Evolutionary conservation across 2,113 vertebrate genomes (phyloP).

Genomic region (Andinoacara biseriatus): DNA sequence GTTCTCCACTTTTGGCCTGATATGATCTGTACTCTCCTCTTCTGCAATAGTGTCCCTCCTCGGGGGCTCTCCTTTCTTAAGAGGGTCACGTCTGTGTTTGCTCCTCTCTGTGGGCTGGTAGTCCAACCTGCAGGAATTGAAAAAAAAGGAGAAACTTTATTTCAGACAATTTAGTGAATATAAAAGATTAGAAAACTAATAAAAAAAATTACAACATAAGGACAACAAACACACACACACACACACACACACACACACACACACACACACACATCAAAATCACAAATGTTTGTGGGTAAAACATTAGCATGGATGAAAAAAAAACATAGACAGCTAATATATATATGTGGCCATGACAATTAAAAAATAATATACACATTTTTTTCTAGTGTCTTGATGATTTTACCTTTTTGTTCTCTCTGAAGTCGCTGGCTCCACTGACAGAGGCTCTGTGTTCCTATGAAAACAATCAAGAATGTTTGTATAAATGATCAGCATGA

Average conservation of each 20-base stretch:
- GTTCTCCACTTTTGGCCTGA: constrained; percentile 14
- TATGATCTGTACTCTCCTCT: constrained; percentile 10
- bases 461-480: not conserved
- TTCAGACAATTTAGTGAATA: not conserved
- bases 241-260: not conserved
- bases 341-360: not conserved
- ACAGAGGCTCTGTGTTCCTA: not conserved
- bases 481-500: not conserved
- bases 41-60: constrained; percentile 17
- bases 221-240: not conserved
- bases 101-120: constrained; percentile 14
- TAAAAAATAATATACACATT: not conserved
- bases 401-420: not conserved
- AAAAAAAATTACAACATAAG: not conserved
- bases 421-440: not conserved
- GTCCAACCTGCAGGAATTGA: constrained; percentile 42
- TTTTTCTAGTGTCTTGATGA: not conserved
- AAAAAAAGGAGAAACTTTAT: not conserved
- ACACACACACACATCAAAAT: too few species aligned
- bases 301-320: too few species aligned
- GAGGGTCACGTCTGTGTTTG: not conserved
- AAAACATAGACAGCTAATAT: too few species aligned
- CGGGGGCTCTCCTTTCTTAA: not conserved
- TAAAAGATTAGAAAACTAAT: not conserved
- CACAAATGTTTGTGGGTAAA: too few species aligned